Conservation (phyloP, 2,113 vertebrate genomes). For the Heteronetta atricapilla region DNA sequence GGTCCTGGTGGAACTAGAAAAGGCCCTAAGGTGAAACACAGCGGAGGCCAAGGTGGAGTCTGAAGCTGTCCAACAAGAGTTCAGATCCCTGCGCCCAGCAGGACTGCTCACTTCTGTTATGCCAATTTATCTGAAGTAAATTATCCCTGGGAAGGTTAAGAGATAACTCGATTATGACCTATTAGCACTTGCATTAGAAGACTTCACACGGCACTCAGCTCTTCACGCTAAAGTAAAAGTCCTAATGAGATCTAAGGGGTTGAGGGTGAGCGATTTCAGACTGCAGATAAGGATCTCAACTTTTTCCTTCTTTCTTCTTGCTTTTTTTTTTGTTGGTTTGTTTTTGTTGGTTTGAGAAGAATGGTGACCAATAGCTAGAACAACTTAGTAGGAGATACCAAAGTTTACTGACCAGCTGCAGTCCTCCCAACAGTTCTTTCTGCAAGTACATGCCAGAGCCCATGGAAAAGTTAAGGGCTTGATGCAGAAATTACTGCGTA, state of each 20-base stretch:
- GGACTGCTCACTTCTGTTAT: slow-evolving; percentile 4
- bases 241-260: background rate
- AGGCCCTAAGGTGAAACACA: background rate
- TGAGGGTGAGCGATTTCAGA: background rate
- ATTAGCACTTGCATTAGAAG: background rate
- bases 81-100: fast-evolving
- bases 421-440: background rate
- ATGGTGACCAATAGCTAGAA: background rate
- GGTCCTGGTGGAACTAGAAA: background rate
- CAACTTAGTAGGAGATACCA: background rate
- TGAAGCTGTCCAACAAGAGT: background rate
- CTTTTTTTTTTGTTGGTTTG: background rate
- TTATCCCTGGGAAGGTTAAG: background rate
- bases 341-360: background rate
- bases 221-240: background rate
- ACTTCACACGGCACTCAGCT: background rate
- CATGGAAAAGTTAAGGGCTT: background rate
- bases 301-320: background rate
- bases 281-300: background rate
- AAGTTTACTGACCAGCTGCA: background rate
- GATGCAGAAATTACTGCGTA: background rate
- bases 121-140: background rate
- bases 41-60: fast-evolving
- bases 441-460: background rate
- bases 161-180: background rate